phyloP scores from a whole-genome alignment of 37 sponge, comb jelly and placozoan genomes.

The Chondrilla cf. caribensis region DNA sequence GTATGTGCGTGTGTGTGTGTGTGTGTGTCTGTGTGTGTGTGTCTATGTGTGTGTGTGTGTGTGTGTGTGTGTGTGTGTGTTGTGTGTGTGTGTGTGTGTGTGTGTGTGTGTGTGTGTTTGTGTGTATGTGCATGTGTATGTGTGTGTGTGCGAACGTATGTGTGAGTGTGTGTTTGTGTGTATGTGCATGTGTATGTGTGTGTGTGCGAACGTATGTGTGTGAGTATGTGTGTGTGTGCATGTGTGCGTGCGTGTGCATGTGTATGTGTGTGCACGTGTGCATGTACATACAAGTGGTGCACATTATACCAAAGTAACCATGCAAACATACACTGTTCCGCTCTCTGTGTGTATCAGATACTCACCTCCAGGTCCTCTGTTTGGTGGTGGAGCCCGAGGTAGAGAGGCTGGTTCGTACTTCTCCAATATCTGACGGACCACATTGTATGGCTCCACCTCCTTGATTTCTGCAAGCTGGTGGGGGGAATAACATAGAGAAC shows the following conservation, averaged over 20 bases:
- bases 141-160: not conserved
- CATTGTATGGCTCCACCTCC: slow-evolving; percentile 27
- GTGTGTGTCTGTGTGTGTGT: no score
- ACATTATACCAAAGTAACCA: no score
- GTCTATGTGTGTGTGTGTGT: no score
- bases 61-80: no score
- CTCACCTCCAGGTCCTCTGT: not conserved
- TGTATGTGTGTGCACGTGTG: slow-evolving; percentile 2
- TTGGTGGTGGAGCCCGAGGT: not conserved
- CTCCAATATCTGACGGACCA: slow-evolving; percentile 36
- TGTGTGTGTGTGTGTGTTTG: no score
- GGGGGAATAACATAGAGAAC: not conserved
- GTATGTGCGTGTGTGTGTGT: no score
- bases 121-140: not conserved
- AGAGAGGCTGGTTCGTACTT: slow-evolving; percentile 32
- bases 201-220: not conserved
- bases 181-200: not conserved
- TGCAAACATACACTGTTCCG: no score
- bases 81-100: no score
- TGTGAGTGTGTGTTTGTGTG: no score
- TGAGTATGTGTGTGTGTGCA: not conserved
- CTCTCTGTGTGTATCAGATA: no score
- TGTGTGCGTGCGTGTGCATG: slow-evolving; percentile 8
- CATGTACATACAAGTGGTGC: no score
- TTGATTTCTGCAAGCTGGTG: slow-evolving; percentile 29